These are phyloP conservation scores for Heterochromis multidens DNA, from an alignment of 2,113 vertebrate genomes.

Conservation along the genomic window DNA sequence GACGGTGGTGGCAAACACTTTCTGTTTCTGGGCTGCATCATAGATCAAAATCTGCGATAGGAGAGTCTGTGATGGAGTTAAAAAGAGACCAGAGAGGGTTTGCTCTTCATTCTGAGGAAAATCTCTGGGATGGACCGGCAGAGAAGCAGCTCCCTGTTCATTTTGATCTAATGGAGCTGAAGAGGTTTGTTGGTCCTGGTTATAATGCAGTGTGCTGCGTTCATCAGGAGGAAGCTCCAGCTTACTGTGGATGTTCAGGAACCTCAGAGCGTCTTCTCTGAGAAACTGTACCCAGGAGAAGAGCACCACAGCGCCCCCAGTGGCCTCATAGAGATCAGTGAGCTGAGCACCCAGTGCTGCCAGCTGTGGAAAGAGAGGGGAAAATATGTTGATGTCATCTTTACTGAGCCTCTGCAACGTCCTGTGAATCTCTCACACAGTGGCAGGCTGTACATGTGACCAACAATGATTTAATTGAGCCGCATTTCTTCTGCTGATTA, in stretches of 20 bases:
- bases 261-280: slow-evolving; percentile 82
- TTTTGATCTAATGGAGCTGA: not conserved
- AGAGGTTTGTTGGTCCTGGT: not conserved
- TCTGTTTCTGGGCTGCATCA: slow-evolving; percentile 79
- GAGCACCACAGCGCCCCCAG: slow-evolving; percentile 81
- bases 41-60: slow-evolving; percentile 84
- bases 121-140: not conserved
- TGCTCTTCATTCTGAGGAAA: not conserved
- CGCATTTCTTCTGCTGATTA: slow-evolving; percentile 31
- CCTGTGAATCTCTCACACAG: not conserved
- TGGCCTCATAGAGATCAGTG: slow-evolving; percentile 82
- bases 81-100: slow-evolving; percentile 8
- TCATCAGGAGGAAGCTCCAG: slow-evolving; percentile 76
- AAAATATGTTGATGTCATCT: not conserved
- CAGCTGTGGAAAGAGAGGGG: slow-evolving; percentile 34
- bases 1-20: slow-evolving; percentile 78
- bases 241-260: slow-evolving; percentile 78
- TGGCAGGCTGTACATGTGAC: not conserved
- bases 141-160: not conserved
- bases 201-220: not conserved
- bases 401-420: not conserved
- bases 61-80: slow-evolving; percentile 73
- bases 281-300: slow-evolving; percentile 93
- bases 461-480: not conserved
- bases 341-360: slow-evolving; percentile 77